phyloP scores from a whole-genome alignment of 2,888 invertebrate genomes.

The Drosophila rubida region DNA sequence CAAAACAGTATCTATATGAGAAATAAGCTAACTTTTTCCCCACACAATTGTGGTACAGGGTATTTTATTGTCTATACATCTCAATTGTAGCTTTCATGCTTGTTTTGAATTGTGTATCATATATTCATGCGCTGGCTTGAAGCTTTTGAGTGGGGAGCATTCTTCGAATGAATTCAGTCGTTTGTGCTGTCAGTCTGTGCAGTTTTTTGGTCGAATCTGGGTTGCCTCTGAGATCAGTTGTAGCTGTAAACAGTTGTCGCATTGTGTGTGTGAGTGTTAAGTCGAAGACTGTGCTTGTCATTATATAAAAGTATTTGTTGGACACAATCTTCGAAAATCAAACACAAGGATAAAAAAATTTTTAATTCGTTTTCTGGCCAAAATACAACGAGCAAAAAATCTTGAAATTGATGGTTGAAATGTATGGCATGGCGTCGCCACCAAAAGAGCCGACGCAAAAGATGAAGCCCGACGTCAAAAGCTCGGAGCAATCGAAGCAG shows the following conservation, averaged over 20 bases:
- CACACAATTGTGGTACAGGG: too few relatives aligned
- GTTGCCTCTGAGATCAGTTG: constrained; percentile 1
- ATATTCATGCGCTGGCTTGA: too few relatives aligned
- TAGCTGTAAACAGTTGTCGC: not conserved
- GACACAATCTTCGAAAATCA: constrained; percentile 12
- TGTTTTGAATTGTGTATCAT: too few relatives aligned
- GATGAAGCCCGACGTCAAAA: constrained; percentile 1
- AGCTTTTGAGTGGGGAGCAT: too few relatives aligned
- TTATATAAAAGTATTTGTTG: constrained; percentile 7
- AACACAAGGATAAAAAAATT: constrained; percentile 4
- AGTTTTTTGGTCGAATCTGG: not conserved
- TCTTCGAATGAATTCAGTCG: too few relatives aligned
- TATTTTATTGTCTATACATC: too few relatives aligned
- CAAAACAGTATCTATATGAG: too few relatives aligned
- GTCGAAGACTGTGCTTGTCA: not conserved
- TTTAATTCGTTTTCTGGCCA: constrained; percentile 23
- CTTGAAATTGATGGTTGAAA: constrained; percentile 39
- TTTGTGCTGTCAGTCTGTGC: too few relatives aligned
- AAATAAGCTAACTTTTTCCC: too few relatives aligned
- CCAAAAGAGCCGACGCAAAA: not conserved
- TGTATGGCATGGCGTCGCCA: constrained; percentile 4
- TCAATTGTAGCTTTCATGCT: too few relatives aligned
- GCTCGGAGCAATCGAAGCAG: not conserved
- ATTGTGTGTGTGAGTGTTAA: not conserved
- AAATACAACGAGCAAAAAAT: not conserved